Evolutionary conservation across 2,888 invertebrate genomes (phyloP), one percentile per base, ranked within the genome.

Genomic region (Sarcophaga subvicina): DNA sequence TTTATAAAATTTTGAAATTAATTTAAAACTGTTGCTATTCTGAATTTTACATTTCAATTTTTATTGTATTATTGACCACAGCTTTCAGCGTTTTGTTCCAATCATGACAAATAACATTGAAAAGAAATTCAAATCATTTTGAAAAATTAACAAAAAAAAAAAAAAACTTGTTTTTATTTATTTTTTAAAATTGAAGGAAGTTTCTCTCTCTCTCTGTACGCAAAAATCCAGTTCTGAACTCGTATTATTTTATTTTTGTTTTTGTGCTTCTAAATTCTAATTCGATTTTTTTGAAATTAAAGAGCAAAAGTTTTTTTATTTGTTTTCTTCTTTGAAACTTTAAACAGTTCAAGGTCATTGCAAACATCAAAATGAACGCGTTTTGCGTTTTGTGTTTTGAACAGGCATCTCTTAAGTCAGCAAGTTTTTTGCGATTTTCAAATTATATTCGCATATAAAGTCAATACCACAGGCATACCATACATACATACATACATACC

Each of bases 291-390:
- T 66, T 45, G 14, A 85, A 80, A 67, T 69, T 60, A 70, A 78
- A 10, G 0, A 86, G 66, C 49, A 79, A 70, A 82, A 83, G 54
- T 80, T 76, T 75, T 75, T 71, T 0, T 37, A 54, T 54, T 54
- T 54, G 17, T n/a, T 64, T 25, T 76, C 71, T 25, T 27, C 10
- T 25, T 47, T 20, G 47, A 17, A 76, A 63, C 60, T 76, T 77
- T 49, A 49, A n/a, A 73, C 80, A 79, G 86, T 87, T 87, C 86
- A 87, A 87, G 86, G 86, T 87, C 86, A 84, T 49, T 78, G 64
- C 77, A 72, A 77, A 64, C 66, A 80, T 49, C 71, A n/a, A 67
- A 72, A 81, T 14, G 81, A 84, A 84, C 60, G 72, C 69, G 77
- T 37, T 78, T 77, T 67, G 72, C 69, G 77, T 37, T 78, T 77